These are phyloP conservation scores for Ctenochaetus hawaiiensis DNA, from an alignment of 2,797 vertebrate species.

Conservation along the genomic window DNA sequence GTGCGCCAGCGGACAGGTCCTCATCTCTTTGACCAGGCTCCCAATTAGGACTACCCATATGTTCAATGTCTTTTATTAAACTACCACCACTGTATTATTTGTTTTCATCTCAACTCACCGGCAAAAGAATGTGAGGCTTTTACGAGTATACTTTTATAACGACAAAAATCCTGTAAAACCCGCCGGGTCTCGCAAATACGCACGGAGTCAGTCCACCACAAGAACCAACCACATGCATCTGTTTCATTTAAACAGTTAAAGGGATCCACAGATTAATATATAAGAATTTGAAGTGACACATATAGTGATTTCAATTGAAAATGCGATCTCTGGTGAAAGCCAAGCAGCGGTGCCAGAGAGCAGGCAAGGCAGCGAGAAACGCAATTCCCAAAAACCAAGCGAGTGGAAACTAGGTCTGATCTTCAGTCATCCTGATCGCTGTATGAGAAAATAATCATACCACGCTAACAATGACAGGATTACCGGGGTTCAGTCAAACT, in stretches of 20 bases:
- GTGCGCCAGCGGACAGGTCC: slow-evolving; percentile 60
- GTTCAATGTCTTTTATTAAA: slow-evolving; percentile 11
- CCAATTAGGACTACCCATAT: slow-evolving; percentile 27
- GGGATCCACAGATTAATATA: background rate
- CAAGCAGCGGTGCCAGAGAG: slow-evolving; percentile 54
- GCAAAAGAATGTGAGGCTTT: background rate
- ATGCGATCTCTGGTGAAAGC: slow-evolving; percentile 20
- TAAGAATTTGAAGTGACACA: background rate
- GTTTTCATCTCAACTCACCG: background rate
- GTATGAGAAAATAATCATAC: slow-evolving; percentile 2
- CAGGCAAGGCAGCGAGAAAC: slow-evolving; percentile 23
- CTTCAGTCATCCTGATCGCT: slow-evolving; percentile 52
- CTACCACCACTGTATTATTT: too few species aligned
- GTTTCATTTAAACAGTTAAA: background rate
- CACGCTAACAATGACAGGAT: slow-evolving; percentile 18
- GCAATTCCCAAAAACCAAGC: slow-evolving; percentile 59
- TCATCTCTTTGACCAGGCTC: slow-evolving; percentile 40
- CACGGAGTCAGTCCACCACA: slow-evolving; percentile 47
- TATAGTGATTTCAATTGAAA: background rate
- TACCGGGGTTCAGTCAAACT: background rate
- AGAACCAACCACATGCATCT: slow-evolving; percentile 28
- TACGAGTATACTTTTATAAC: slow-evolving; percentile 16
- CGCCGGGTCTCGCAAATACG: slow-evolving; percentile 50
- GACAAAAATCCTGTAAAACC: background rate
- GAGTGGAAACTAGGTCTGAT: slow-evolving; percentile 60